Conservation (phyloP, 2,888 invertebrate species). For the Drosophila koepferae region DNA sequence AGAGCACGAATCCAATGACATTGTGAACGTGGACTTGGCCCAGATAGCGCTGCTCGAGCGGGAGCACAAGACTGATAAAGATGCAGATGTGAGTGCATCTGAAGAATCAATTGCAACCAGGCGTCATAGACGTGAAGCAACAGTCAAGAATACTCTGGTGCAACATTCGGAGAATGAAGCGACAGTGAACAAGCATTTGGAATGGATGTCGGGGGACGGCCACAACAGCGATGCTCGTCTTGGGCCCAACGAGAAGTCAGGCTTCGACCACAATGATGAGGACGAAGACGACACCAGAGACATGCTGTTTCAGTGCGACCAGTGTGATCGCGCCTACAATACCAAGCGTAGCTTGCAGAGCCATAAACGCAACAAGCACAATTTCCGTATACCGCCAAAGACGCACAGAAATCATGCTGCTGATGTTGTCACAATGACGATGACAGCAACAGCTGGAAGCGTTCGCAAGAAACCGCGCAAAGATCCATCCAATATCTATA, state of each 20-base stretch:
- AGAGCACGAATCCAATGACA: slow-evolving; percentile 27
- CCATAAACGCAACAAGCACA: slow-evolving; percentile 69
- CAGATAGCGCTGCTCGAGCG: slow-evolving; percentile 52
- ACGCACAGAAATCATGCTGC: background rate
- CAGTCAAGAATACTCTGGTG: slow-evolving; percentile 36
- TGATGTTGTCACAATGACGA: background rate
- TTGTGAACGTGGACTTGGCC: slow-evolving; percentile 37
- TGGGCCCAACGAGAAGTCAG: slow-evolving; percentile 12
- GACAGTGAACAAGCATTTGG: background rate
- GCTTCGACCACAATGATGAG: slow-evolving; percentile 29
- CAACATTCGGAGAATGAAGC: slow-evolving; percentile 16
- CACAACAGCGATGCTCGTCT: background rate
- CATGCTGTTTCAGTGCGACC: slow-evolving; percentile 72
- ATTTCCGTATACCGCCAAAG: slow-evolving; percentile 15
- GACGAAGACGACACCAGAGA: slow-evolving; percentile 54
- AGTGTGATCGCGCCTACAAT: slow-evolving; percentile 73
- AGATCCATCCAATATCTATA: slow-evolving; percentile 53
- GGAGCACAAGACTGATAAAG: slow-evolving; percentile 30
- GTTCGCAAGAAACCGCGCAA: slow-evolving; percentile 28
- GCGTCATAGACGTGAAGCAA: slow-evolving; percentile 36
- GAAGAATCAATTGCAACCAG: slow-evolving; percentile 23
- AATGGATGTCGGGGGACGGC: slow-evolving; percentile 7
- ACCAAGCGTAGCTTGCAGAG: slow-evolving; percentile 74
- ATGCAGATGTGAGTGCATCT: background rate
- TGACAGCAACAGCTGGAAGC: background rate